Base-by-base conservation (phyloP, 1,140 invertebrate genomes). In the Linepithema humile region DNA sequence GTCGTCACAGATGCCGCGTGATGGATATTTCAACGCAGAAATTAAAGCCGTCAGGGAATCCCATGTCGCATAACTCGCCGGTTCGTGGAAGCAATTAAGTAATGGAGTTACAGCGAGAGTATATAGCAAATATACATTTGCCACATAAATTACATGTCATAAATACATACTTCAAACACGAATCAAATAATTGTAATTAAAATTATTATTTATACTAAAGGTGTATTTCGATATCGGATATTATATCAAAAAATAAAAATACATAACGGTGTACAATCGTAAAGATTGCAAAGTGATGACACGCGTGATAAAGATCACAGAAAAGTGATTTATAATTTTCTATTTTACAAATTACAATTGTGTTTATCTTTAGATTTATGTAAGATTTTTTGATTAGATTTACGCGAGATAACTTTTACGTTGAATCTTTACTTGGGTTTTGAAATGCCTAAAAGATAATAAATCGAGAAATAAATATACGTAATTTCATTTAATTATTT, bases 21-120 rank as follows among this genome's bases (percentile, higher is more conserved):
- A 77, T 77, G 59, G 32, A 65, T 65, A 77, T 65, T 77, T 77
- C 40, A 60, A 67, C 20, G 43, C 7, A 72, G 50, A 59, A 55
- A 84, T 82, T 82, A 73, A 85, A 48, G 73, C 45, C 50, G 80
- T 65, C 60, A 23, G 43, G 67, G 43, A 69, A 59, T 67, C 67
- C 57, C 70, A 40, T 55, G 69, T 59, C 62, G 67, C 69, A 23
- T 67, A 43, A 67, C 43, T 62, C 40, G 57, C 55, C 43, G 32
- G 23, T 69, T 64, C 72, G 35, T 48, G 57, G 82, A 64, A 65
- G 65, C 60, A 65, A 77, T 77, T 65, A 65, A 65, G 74, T 65
- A 77, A 77, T 77, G 74, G 60, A 75, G 29, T 77, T 77, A 50
- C 23, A 6, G 32, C n/a, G 74, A 23, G 60, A n/a, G 20, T 60